Evolutionary conservation across 2,797 vertebrate genomes (phyloP).

Genomic region (Astyanax mexicanus): DNA sequence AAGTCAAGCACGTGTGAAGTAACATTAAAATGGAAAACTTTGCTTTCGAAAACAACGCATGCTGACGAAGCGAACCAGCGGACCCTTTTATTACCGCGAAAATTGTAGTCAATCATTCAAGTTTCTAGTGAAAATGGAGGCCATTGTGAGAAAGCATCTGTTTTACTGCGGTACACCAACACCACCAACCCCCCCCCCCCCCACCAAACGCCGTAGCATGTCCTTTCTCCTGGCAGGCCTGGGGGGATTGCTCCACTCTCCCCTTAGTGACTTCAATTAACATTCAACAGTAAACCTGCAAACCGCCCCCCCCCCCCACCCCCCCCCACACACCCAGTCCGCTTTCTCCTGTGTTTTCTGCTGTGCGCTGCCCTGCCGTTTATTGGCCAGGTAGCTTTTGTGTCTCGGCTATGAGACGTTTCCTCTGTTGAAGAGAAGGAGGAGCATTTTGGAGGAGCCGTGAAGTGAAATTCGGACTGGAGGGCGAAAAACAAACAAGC

Average conservation of each 20-base stretch:
- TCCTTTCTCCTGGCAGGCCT: conserved; percentile 71
- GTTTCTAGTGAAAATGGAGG: conserved; percentile 61
- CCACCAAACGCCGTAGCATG: conserved; percentile 62
- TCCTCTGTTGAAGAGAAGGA: conserved; percentile 68
- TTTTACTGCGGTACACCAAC: conserved; percentile 73
- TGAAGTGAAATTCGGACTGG: conserved; percentile 49
- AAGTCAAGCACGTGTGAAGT: not conserved
- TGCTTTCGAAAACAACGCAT: conserved; percentile 25
- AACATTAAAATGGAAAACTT: conserved; percentile 12
- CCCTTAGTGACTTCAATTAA: conserved; percentile 76
- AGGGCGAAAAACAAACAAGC: conserved; percentile 40
- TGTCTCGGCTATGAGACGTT: conserved; percentile 64
- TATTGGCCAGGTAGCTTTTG: conserved; percentile 75
- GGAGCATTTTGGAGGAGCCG: conserved; percentile 57
- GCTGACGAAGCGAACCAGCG: conserved; percentile 26
- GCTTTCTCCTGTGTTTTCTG: conserved; percentile 70
- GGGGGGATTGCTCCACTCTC: conserved; percentile 69
- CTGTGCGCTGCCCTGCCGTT: conserved; percentile 67
- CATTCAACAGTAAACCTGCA: conserved; percentile 74
- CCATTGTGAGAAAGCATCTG: conserved; percentile 71
- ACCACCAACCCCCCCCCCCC: no score
- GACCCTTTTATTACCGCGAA: conserved; percentile 58
- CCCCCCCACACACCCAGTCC: conserved; percentile 39
- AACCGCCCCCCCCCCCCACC: conserved; percentile 58
- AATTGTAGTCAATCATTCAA: conserved; percentile 54